A percentile compares a stretch with the other conserved stretches of the same genome.
Conservation (phyloP, 1,140 invertebrate species). For the Chionoecetes opilio region DNA sequence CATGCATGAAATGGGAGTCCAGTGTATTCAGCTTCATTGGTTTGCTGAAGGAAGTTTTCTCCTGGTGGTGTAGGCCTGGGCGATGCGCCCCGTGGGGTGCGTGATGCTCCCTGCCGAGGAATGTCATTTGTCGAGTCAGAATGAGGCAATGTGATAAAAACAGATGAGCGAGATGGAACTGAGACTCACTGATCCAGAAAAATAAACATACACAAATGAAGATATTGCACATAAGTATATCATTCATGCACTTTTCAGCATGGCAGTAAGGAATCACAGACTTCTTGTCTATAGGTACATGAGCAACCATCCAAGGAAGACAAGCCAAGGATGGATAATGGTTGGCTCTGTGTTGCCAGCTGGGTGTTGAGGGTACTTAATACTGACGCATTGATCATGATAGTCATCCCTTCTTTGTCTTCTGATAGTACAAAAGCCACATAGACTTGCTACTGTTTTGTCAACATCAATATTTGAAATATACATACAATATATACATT, state of each 20-base stretch:
- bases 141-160: background rate
- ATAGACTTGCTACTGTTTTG: background rate
- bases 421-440: too few relatives aligned
- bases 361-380: too few relatives aligned
- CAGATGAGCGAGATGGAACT: background rate
- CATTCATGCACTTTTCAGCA: background rate
- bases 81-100: background rate
- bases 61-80: background rate
- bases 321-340: too few relatives aligned
- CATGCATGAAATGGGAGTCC: slow-evolving; percentile 1
- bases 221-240: background rate
- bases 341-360: too few relatives aligned
- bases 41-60: too few relatives aligned
- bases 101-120: background rate
- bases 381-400: too few relatives aligned
- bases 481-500: slow-evolving; percentile 22
- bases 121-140: background rate
- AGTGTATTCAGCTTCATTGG: background rate
- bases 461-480: background rate
- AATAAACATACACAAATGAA: background rate
- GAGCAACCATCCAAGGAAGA: background rate
- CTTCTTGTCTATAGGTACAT: background rate
- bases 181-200: slow-evolving; percentile 18
- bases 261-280: background rate
- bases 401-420: too few relatives aligned